Evolutionary conservation across 1,140 invertebrate genomes (phyloP).

Genomic region (Anagrus nilaparvatae): DNA sequence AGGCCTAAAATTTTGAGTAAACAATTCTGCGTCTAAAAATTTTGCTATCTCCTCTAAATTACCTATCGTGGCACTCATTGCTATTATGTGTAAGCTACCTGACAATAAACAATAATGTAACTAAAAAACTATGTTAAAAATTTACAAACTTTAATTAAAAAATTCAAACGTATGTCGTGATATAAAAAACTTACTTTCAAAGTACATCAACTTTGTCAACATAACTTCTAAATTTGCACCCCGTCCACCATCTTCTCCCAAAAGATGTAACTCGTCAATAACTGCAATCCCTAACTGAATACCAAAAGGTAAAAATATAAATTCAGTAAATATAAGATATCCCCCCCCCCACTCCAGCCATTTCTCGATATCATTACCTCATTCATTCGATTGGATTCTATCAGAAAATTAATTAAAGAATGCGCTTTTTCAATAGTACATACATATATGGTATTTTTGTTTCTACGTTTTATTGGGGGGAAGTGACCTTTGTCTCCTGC

Average conservation of each 20-base stretch:
- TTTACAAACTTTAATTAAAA: constrained; percentile 7
- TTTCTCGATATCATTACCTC: constrained; percentile 42
- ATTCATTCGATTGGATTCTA: constrained; percentile 61
- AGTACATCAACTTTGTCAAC: constrained; percentile 68
- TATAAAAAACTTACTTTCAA: constrained; percentile 46
- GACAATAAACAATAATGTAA: constrained; percentile 26
- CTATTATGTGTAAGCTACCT: constrained; percentile 78
- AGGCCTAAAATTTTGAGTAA: constrained; percentile 77
- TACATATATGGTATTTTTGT: constrained; percentile 74
- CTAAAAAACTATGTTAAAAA: constrained; percentile 4
- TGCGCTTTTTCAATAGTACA: constrained; percentile 93
- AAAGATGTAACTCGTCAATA: constrained; percentile 90
- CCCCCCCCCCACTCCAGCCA: too few relatives aligned
- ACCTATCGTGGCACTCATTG: constrained; percentile 95
- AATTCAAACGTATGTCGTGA: too few relatives aligned
- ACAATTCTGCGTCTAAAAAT: constrained; percentile 74
- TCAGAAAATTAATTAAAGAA: constrained; percentile 74
- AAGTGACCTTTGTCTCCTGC: constrained; percentile 78
- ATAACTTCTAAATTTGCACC: constrained; percentile 77
- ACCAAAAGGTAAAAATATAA: constrained; percentile 14
- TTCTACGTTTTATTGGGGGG: constrained; percentile 68
- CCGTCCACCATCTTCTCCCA: constrained; percentile 71
- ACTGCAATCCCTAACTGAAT: constrained; percentile 57
- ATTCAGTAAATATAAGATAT: neutral
- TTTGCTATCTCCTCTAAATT: constrained; percentile 72